Evolutionary conservation across 2,888 invertebrate genomes (phyloP).

Genomic region (Drosophila anomalata): DNA sequence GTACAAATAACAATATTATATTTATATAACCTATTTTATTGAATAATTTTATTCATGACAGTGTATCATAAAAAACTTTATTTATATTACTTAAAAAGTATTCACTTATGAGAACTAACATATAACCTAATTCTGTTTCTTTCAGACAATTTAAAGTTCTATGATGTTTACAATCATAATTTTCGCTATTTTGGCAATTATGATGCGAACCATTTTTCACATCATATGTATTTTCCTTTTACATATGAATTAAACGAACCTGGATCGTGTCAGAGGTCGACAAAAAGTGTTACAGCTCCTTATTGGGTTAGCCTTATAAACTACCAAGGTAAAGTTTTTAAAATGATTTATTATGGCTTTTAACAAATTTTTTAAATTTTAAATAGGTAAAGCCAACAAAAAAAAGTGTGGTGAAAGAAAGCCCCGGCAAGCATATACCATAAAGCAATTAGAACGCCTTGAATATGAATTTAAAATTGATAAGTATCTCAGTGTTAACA

Average conservation of each 20-base stretch:
- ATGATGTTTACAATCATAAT: no score
- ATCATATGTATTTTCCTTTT: not conserved
- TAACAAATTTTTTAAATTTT: constrained; percentile 81
- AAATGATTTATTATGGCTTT: no score
- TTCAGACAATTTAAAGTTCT: no score
- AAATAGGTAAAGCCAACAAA: constrained; percentile 89
- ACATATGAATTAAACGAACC: not conserved
- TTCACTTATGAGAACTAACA: no score
- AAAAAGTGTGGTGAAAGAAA: constrained; percentile 96
- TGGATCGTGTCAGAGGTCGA: not conserved
- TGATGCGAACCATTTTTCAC: not conserved
- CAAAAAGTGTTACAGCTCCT: not conserved
- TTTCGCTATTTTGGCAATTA: no score
- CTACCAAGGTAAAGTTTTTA: not conserved
- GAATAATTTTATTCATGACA: no score
- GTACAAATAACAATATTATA: no score
- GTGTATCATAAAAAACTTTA: no score
- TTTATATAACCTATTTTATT: no score
- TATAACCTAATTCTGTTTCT: no score
- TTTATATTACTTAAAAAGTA: no score
- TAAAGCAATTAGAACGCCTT: constrained; percentile 94
- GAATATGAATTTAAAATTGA: constrained; percentile 98
- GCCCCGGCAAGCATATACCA: constrained; percentile 98
- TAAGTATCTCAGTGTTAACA: constrained; percentile 97
- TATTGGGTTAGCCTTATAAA: not conserved